Percentiles rank a stretch among this genome's conserved stretches.
phyloP scores from a whole-genome alignment of 1,140 invertebrate genomes.

The Ladona fulva region DNA sequence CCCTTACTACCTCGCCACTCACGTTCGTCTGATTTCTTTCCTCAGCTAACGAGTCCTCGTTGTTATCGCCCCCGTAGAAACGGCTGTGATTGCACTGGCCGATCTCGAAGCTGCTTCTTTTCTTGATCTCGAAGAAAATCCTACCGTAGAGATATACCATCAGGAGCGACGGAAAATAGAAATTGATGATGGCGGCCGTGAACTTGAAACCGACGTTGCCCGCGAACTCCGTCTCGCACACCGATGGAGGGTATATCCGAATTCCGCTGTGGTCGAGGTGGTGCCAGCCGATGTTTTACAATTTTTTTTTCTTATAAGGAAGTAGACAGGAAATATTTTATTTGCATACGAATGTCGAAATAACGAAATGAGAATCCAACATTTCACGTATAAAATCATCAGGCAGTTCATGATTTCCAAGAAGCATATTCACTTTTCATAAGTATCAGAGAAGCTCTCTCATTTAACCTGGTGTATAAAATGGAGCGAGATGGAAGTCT shows the following conservation, averaged over 20 bases:
- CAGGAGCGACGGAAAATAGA: conserved; percentile 44
- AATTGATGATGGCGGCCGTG: conserved; percentile 46
- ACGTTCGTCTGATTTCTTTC: not conserved
- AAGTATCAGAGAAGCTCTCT: too few species aligned
- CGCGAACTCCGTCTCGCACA: conserved; percentile 47
- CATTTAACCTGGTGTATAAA: too few species aligned
- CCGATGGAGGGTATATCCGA: conserved; percentile 26
- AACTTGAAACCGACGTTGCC: conserved; percentile 38
- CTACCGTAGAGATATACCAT: conserved; percentile 45
- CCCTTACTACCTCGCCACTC: not conserved
- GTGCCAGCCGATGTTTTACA: conserved; percentile 42
- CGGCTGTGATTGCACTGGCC: conserved; percentile 22
- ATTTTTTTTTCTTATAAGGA: too few species aligned
- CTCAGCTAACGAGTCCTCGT: conserved; percentile 24
- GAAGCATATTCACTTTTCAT: too few species aligned
- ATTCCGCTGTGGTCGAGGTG: conserved; percentile 31
- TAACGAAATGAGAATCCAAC: too few species aligned
- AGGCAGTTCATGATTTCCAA: too few species aligned
- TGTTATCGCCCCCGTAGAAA: not conserved
- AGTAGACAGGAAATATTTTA: too few species aligned
- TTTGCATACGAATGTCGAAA: too few species aligned
- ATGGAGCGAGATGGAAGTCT: too few species aligned
- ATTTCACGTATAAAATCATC: too few species aligned
- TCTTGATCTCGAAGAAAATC: conserved; percentile 44
- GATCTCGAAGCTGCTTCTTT: conserved; percentile 38